A percentile compares a stretch with the other conserved stretches of the same genome.
These are phyloP conservation scores for Meloidogyne exigua DNA, from an alignment of 1,140 invertebrate genomes.

Conservation along the genomic window DNA sequence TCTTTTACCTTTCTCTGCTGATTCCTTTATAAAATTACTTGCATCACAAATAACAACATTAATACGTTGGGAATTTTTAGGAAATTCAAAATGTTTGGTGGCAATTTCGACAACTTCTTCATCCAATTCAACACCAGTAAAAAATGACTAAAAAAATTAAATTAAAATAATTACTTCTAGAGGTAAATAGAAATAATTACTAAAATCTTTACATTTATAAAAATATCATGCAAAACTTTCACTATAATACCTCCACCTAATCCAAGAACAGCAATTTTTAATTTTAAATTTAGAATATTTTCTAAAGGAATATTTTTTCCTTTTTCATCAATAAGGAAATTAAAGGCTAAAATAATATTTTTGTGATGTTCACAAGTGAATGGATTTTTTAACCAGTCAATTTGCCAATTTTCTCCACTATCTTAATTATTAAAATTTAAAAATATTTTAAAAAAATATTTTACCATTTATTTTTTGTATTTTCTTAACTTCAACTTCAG, in stretches of 20 bases:
- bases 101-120: slow-evolving; percentile 47
- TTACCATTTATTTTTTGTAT: neutral
- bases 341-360: slow-evolving; percentile 34
- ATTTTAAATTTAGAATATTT: slow-evolving; percentile 17
- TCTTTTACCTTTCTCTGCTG: slow-evolving; percentile 5
- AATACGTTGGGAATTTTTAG: slow-evolving; percentile 28
- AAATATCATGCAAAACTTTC: slow-evolving; percentile 25
- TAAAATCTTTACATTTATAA: slow-evolving; percentile 1
- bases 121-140: slow-evolving; percentile 52
- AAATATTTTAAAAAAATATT: slow-evolving; percentile 23
- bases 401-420: slow-evolving; percentile 13
- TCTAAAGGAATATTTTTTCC: neutral
- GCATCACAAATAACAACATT: slow-evolving; percentile 47
- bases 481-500: slow-evolving; percentile 47
- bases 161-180: slow-evolving; percentile 9
- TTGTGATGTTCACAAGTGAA: slow-evolving; percentile 54
- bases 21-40: slow-evolving; percentile 43
- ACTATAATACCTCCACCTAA: slow-evolving; percentile 40
- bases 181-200: slow-evolving; percentile 12
- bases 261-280: slow-evolving; percentile 48
- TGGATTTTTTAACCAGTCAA: slow-evolving; percentile 27
- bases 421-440: slow-evolving; percentile 5
- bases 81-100: slow-evolving; percentile 48
- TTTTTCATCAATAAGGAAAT: slow-evolving; percentile 32
- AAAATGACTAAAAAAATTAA: slow-evolving; percentile 43